Evolutionary conservation across 2,113 vertebrate genomes (phyloP), one percentile per base, ranked within the genome.

Genomic region (Balaeniceps rex): DNA sequence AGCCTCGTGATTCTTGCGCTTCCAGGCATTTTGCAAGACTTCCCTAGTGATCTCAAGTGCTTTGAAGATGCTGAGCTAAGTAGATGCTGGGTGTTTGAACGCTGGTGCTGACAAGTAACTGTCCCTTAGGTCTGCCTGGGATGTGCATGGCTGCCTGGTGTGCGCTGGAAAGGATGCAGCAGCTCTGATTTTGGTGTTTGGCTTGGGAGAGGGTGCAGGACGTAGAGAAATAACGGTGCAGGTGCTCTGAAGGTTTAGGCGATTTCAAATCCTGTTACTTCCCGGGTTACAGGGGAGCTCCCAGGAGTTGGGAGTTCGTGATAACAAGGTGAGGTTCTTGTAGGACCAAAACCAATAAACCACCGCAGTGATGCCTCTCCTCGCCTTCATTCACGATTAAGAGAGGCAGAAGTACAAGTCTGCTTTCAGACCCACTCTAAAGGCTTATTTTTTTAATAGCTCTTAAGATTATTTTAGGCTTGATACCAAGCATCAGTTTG

Each of bases 301-400:
- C 28, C 15, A 4, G 26, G 19, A 7, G 19, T 2, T 46, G 34
- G 64, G 79, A 46, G 28, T 42, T 51, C n/a, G 60, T 18, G 60
- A 22, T 34, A 26, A 68, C 22, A 34, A 29, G n/a, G 6, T 28
- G 28, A 78, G 26, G 66, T 40, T 89, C 44, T 69, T 23, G 24
- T 12, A 51, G 26, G 21, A 38, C 36, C 31, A 42, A 60, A 52
- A 10, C 33, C 5, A 51, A 3, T 29, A 51, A 69, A 47, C 5
- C 17, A 6, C 54, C 0, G 1, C 61, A 40, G 18, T 6, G 40
- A 42, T 42, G 51, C 34, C 33, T 75, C 36, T 55, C 54, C 49
- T n/a, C 14, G 0, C 36, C 64, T 8, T 71, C 72, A 16, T 13
- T n/a, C 14, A 3, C 0, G 1, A 3, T 12, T 12, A 29, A 26